Conservation (phyloP, 1,140 invertebrate genomes). For the Drosophila dunni region DNA sequence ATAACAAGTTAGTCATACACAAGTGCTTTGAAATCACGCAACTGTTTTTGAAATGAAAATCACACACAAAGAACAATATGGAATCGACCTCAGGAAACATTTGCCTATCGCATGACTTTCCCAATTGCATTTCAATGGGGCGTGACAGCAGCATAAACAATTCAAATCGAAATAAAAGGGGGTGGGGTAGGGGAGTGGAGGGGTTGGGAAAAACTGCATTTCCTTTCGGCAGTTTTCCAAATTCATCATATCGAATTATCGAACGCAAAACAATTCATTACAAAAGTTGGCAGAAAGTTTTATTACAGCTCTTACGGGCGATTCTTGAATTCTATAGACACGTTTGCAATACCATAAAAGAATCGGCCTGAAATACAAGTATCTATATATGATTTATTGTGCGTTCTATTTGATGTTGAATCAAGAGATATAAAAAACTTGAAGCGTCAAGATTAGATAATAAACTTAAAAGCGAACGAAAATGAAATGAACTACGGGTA, state of each 20-base stretch:
- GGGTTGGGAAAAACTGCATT: constrained; percentile 1
- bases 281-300: constrained; percentile 5
- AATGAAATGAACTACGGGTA: constrained; percentile 7
- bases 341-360: constrained; percentile 55
- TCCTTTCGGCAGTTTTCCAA: constrained; percentile 24
- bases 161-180: background rate
- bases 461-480: constrained; percentile 26
- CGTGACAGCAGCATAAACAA: constrained; percentile 60
- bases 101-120: constrained; percentile 44
- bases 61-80: constrained; percentile 37
- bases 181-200: too few relatives aligned
- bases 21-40: constrained; percentile 45
- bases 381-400: constrained; percentile 64
- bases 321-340: constrained; percentile 60
- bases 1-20: constrained; percentile 41
- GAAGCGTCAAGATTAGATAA: constrained; percentile 62
- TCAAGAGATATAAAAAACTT: constrained; percentile 50
- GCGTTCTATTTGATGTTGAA: constrained; percentile 65
- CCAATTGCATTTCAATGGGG: constrained; percentile 60
- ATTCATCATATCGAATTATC: constrained; percentile 11
- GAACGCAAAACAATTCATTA: background rate
- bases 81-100: constrained; percentile 31
- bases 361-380: constrained; percentile 39
- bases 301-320: constrained; percentile 22
- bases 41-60: constrained; percentile 28